Conservation (phyloP, 2,888 invertebrate genomes). For the Oscheius sp. region DNA sequence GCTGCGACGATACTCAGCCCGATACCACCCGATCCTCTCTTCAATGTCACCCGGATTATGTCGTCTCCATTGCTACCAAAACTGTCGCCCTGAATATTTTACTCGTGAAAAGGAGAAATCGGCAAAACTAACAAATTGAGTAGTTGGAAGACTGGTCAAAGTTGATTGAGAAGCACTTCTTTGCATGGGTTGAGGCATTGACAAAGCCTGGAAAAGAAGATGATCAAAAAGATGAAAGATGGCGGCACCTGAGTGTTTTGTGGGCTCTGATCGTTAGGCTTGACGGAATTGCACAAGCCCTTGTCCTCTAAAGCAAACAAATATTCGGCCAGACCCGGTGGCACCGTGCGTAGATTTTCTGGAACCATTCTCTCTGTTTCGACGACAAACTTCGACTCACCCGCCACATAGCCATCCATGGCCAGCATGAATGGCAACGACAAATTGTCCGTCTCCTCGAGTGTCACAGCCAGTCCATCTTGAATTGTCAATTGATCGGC, state of each 20-base stretch:
- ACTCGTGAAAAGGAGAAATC: neutral
- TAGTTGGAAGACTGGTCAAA: conserved; percentile 52
- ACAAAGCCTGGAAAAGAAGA: neutral
- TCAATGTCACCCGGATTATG: conserved; percentile 72
- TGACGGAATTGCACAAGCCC: conserved; percentile 51
- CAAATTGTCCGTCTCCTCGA: conserved; percentile 88
- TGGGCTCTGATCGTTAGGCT: conserved; percentile 25
- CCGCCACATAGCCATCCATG: conserved; percentile 90
- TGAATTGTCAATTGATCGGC: conserved; percentile 85
- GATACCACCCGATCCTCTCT: conserved; percentile 94
- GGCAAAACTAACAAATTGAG: conserved; percentile 45
- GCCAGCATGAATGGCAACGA: conserved; percentile 91
- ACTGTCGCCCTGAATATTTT: conserved; percentile 46
- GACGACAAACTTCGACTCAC: conserved; percentile 35
- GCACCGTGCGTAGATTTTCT: conserved; percentile 49
- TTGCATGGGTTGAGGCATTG: conserved; percentile 31
- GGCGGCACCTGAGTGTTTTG: conserved; percentile 17
- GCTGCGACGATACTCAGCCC: conserved; percentile 98
- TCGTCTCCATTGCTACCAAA: conserved; percentile 49
- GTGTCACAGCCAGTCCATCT: conserved; percentile 86
- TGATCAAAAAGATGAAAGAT: neutral
- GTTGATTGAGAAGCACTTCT: conserved; percentile 57
- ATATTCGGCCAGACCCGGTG: conserved; percentile 51
- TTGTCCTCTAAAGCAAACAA: conserved; percentile 44
- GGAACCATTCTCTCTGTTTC: conserved; percentile 7